Base-by-base conservation (phyloP, 2,113 vertebrate species). In the Hippocampus comes region DNA sequence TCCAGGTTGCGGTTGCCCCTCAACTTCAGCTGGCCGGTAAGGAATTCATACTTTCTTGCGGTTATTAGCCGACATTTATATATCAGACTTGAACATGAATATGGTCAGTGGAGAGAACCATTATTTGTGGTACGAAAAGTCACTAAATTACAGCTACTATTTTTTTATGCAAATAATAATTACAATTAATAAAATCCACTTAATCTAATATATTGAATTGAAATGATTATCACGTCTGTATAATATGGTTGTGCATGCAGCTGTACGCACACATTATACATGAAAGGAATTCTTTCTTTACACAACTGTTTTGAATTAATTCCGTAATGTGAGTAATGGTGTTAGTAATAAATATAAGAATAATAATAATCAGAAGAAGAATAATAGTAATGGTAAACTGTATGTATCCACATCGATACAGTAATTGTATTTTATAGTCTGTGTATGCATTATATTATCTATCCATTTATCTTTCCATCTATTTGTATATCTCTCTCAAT, bases 1-100 rank as follows among this genome's bases (percentile, higher is more conserved):
- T 92, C 88, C 76, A 83, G 88, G 67, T 91, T 93, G 82, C 94
- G 95, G 61, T 72, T 99, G 73, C 95, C 95, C 65, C 96, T 99
- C 87, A 96, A 95, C 89, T 98, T 95, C 90, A 96, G 95, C 81
- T 99, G 97, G 97, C 97, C 95, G 95, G 97, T 99, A 94, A 96
- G 95, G 72, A 49, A 27, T 11, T 56, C 34, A 38, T 23, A 56
- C 11, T 59, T 27, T 12, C 23, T 59, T 30, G 27, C 17, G 27
- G 12, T 6, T 27, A 59, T 51, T 6, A 8, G 1, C 49, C 17
- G 21, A 60, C 30, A 8, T 60, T 6, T 60, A 60, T 60, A 17
- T 4, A 27, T 34, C 2, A 10, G 8, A n/a, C 9, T 55, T 55
- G 9, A 55, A n/a, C 17, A 17, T 3, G 23, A 56, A 56, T 23